Base-by-base conservation (phyloP, 2,888 invertebrate species). In the Thera britannica region DNA sequence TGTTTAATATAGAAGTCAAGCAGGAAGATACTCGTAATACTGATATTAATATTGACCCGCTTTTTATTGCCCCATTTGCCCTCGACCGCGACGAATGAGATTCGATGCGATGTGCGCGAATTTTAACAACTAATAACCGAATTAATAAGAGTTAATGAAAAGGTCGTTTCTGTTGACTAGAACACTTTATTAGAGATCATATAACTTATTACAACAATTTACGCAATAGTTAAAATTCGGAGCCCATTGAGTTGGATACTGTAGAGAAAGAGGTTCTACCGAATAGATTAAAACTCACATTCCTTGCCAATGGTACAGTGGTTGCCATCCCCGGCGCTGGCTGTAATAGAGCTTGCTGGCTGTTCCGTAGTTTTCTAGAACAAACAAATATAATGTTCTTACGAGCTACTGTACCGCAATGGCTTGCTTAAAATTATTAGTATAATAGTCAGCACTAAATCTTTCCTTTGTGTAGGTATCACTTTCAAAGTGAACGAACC, bases 121-220 rank as follows among this genome's bases (percentile, higher is more conserved):
- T 6, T 23, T 23, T 23, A 23, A 23, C 23, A 23, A 23, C 23
- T 23, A 38, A 38, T 62, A 38, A 11, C n/a, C 23, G 23, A 36
- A 55, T 38, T 38, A 49, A 57, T 23, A 49, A 48, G 12, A 55
- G 62, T 8, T 36, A 55, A 38, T 12, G 38, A 56, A 56, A 36
- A 56, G 12, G 7, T 36, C 9, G 38, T 38, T 38, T 8, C 7
- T 9, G 7, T 48, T 3, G 61, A 66, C 66, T 66, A 66, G 66
- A 61, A 46, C 49, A 38, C 6, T 65, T 65, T 65, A 65, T 65
- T 65, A 2, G 52, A 81, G 79, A 76, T 78, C 74, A 70, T 55
- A 35, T 23, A 23, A 23, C 23, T 23, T 23, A 23, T 23, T 23
- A 23, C 23, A 23, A 23, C 23, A 23, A 23, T 23, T 23, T 23